Evolutionary conservation across 2,113 vertebrate genomes (phyloP).

Genomic region (Nycticryphes semicollaris): DNA sequence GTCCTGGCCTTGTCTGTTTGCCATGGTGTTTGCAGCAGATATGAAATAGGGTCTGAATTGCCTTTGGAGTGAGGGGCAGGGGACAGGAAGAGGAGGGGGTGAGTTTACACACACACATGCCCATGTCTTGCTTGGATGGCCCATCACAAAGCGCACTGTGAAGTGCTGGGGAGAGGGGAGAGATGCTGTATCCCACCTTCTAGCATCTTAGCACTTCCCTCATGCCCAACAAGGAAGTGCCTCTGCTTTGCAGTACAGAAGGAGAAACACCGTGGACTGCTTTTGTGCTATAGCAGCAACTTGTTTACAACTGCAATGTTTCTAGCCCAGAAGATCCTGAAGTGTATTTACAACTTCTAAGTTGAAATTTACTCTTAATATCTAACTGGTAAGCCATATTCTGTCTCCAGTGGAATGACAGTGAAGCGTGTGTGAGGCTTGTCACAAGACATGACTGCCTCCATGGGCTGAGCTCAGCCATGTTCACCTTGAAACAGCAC

Average conservation of each 20-base stretch:
- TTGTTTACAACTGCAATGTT: not conserved
- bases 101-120: accelerated
- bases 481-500: not conserved
- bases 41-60: not conserved
- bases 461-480: not conserved
- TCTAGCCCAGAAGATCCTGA: not conserved
- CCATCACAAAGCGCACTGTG: not conserved
- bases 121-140: not conserved
- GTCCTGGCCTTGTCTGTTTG: accelerated
- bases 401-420: not conserved
- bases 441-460: accelerated
- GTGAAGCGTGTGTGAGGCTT: not conserved
- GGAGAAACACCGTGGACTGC: accelerated
- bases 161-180: not conserved
- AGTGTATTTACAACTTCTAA: not conserved
- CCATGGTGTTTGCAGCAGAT: not conserved
- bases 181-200: not conserved
- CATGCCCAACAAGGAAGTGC: not conserved
- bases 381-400: not conserved
- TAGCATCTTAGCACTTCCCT: not conserved
- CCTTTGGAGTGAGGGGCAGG: not conserved
- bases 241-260: not conserved
- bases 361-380: not conserved
- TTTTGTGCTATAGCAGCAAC: not conserved
- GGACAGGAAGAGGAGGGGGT: not conserved